A percentile compares a stretch with the other conserved stretches of the same genome.
phyloP scores from a whole-genome alignment of 1,140 invertebrate genomes.

The Cydia strobilella region DNA sequence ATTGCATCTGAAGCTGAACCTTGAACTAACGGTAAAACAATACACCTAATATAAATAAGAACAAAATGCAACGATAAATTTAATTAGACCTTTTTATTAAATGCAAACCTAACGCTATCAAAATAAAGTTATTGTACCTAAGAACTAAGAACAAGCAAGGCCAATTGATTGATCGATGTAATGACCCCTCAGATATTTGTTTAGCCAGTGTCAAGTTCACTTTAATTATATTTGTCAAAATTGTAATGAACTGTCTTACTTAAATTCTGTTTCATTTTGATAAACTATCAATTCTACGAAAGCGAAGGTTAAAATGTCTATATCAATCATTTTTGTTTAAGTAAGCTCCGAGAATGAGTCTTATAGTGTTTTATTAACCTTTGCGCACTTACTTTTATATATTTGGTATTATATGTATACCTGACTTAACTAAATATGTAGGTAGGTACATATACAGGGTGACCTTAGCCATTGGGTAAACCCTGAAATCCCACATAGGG shows the following conservation, averaged over 20 bases:
- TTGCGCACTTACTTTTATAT: background rate
- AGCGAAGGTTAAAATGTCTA: conserved; percentile 24
- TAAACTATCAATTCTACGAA: conserved; percentile 20
- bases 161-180: conserved; percentile 61
- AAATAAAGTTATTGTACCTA: conserved; percentile 37
- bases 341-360: background rate
- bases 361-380: background rate
- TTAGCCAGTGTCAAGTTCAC: conserved; percentile 59
- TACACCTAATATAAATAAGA: background rate
- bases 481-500: no score
- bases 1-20: background rate
- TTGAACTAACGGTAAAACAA: background rate
- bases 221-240: conserved; percentile 65
- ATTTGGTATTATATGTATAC: background rate
- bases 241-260: conserved; percentile 36
- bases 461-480: no score
- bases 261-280: conserved; percentile 24
- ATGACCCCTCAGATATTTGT: conserved; percentile 66
- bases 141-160: conserved; percentile 49
- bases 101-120: conserved; percentile 41
- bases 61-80: background rate
- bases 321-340: conserved; percentile 16
- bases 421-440: no score
- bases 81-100: conserved; percentile 34
- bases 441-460: no score